phyloP scores from a whole-genome alignment of 1,140 invertebrate genomes.

The Globodera rostochiensis region DNA sequence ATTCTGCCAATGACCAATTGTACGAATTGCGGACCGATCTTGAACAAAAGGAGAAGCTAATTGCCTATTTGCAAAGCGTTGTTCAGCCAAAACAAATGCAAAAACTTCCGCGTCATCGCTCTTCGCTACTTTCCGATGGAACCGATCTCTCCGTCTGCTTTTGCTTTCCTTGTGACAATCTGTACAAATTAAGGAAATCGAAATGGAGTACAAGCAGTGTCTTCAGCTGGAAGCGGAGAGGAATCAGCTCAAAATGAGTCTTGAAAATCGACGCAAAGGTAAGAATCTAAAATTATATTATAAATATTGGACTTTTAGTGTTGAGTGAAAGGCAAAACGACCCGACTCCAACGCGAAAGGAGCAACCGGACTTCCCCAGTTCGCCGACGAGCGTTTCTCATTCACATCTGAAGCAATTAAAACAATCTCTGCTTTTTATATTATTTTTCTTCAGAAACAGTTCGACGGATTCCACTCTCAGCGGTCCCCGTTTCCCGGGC shows the following conservation, averaged over 20 bases:
- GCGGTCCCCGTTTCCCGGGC: conserved; percentile 1
- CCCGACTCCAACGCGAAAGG: not conserved
- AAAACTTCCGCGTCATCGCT: conserved; percentile 33
- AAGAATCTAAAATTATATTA: not conserved
- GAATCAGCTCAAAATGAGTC: conserved; percentile 30
- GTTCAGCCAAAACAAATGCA: conserved; percentile 51
- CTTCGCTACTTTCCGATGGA: conserved; percentile 33
- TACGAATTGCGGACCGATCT: conserved; percentile 36
- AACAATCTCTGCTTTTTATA: conserved; percentile 11
- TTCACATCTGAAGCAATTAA: not conserved
- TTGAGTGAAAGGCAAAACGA: conserved; percentile 37
- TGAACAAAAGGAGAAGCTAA: conserved; percentile 47
- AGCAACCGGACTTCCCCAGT: not conserved
- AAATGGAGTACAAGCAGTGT: conserved; percentile 42
- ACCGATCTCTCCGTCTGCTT: conserved; percentile 21
- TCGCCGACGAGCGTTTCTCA: conserved; percentile 4
- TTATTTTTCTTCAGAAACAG: conserved; percentile 11
- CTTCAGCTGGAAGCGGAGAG: conserved; percentile 39
- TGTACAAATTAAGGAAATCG: conserved; percentile 36
- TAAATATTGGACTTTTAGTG: conserved; percentile 28
- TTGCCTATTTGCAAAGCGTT: conserved; percentile 43
- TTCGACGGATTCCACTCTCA: conserved; percentile 9
- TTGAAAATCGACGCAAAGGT: conserved; percentile 35
- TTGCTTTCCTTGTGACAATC: not conserved
- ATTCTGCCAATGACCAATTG: conserved; percentile 37